Conservation (phyloP, 2,797 vertebrate genomes). For the Parotocinclus haroldoi region DNA sequence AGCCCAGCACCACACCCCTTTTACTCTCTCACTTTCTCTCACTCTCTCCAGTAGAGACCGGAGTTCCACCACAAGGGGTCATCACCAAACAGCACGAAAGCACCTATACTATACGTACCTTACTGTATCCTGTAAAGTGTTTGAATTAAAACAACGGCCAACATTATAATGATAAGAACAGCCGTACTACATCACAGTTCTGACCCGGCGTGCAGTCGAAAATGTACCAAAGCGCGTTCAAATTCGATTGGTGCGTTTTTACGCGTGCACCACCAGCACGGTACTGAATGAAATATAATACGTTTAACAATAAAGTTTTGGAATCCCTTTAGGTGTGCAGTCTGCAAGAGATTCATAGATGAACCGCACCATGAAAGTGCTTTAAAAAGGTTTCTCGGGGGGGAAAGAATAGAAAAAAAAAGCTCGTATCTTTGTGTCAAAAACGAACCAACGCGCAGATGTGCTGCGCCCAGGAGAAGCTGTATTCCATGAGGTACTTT, state of each 20-base stretch:
- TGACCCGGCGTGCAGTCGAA: too few species aligned
- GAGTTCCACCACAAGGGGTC: constrained; percentile 77
- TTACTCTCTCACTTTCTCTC: constrained; percentile 14
- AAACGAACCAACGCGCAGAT: constrained; percentile 22
- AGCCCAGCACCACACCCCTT: constrained; percentile 79
- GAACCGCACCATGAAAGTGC: too few species aligned
- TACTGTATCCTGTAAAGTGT: not conserved
- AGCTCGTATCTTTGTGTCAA: constrained; percentile 44
- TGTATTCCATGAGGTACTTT: constrained; percentile 15
- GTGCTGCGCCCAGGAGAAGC: constrained; percentile 3
- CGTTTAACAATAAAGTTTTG: too few species aligned
- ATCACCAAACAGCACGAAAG: constrained; percentile 44
- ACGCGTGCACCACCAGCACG: too few species aligned
- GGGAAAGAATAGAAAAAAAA: not conserved
- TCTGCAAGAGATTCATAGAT: too few species aligned
- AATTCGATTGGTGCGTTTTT: too few species aligned
- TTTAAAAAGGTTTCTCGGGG: too few species aligned
- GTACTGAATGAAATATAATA: too few species aligned
- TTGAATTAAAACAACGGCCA: too few species aligned
- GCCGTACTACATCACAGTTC: too few species aligned
- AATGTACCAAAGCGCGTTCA: too few species aligned
- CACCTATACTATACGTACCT: not conserved
- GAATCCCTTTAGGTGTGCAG: too few species aligned
- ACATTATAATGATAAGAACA: not conserved
- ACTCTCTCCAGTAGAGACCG: constrained; percentile 15